Base-by-base conservation (phyloP, 2,113 vertebrate genomes). In the Syngnathus scovelli region DNA sequence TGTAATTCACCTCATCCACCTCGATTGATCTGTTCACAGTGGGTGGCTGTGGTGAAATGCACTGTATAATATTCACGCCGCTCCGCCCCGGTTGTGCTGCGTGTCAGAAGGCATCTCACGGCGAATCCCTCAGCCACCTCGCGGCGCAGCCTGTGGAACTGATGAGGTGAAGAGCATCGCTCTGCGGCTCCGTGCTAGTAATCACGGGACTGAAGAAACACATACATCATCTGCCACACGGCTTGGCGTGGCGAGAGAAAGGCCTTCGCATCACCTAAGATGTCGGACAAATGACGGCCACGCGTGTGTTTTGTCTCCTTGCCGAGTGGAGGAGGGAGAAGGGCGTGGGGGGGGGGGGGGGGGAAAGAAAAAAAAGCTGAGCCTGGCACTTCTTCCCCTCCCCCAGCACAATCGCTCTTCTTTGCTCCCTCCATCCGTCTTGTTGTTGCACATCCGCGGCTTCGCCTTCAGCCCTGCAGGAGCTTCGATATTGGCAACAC, bases 201-300 rank as follows among this genome's bases (percentile, higher is more conserved):
- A 98, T 98, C 96, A 97, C 96, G 91, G 93, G 94, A 93, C 94
- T 95, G 95, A 94, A 95, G 95, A 95, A 98, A 97, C 96, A 98
- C 96, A 98, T 99, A 98, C 92, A 98, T 99, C 97, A 99, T 98
- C 93, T 93, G 93, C 94, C 94, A 94, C 93, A 89, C 89, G 93
- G 95, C 93, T 92, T 95, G 95, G 94, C 93, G 94, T 94, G 93
- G 93, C 93, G 90, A 95, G 94, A 93, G 92, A 94, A 94, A 93
- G 95, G 92, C 94, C 93, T 95, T 97, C 95, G 94, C 94, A 94
- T 94, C 93, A 92, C 92, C 93, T 96, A 94, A 94, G 92, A 92
- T 93, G 93, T 94, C 92, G 95, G 94, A 98, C 96, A 96, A 98
- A 98, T 98, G 95, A 98, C 87, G 93, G 92, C 94, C 95, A 93